These are phyloP conservation scores for Mnemiopsis leidyi DNA, from an alignment of 37 sponge, comb jelly and placozoan genomes.

Conservation along the genomic window DNA sequence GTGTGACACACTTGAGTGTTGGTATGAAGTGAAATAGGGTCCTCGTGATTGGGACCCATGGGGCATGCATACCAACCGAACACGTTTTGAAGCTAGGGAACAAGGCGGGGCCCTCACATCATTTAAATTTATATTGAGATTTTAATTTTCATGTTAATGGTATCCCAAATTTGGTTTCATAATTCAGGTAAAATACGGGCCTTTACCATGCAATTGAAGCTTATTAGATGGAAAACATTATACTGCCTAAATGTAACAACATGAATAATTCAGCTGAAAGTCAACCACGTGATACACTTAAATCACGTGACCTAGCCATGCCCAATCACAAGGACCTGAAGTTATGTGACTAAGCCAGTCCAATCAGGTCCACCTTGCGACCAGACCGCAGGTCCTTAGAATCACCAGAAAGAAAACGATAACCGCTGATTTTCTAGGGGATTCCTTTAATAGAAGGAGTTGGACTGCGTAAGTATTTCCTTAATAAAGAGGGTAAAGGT, in stretches of 20 bases:
- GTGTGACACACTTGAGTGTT: too few species aligned
- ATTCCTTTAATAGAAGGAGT: too few species aligned
- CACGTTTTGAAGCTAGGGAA: not conserved
- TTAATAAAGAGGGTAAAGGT: too few species aligned
- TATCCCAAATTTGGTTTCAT: slow-evolving; percentile 32
- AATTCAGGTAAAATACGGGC: not conserved
- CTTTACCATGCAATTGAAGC: slow-evolving; percentile 29
- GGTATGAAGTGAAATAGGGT: too few species aligned
- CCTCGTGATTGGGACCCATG: not conserved
- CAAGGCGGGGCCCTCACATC: not conserved
- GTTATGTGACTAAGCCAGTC: too few species aligned
- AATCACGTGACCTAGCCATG: not conserved
- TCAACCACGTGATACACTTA: not conserved
- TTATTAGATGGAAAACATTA: slow-evolving; percentile 18
- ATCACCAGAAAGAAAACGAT: too few species aligned
- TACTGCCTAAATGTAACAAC: not conserved
- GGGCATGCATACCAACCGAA: not conserved
- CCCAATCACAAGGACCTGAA: not conserved
- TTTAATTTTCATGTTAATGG: slow-evolving; percentile 55
- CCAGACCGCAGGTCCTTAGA: too few species aligned
- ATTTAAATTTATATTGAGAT: slow-evolving; percentile 58
- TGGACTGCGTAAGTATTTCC: too few species aligned
- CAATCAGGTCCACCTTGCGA: too few species aligned
- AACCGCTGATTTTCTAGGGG: too few species aligned
- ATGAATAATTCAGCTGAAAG: slow-evolving; percentile 22